Base-by-base conservation (phyloP, 2,797 vertebrate species). In the Neopelma chrysocephalum region DNA sequence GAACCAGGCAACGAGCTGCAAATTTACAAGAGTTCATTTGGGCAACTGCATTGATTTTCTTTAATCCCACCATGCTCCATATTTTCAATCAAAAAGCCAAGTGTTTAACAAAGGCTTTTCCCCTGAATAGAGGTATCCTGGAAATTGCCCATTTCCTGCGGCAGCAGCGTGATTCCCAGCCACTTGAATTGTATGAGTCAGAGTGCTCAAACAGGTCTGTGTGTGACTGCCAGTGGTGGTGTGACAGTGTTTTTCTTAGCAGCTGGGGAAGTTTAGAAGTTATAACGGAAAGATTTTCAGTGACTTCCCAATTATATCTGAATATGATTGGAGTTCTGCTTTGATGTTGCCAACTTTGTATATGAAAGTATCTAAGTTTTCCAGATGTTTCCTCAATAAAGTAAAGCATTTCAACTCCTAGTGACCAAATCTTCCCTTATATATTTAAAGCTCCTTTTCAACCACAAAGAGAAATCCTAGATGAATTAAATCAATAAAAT, bases 381-480 rank as follows among this genome's bases (percentile, higher is more conserved):
- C 91, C 95, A 96, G 96, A 96, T 96, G 93, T 96, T 97, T 95
- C 93, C 94, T 90, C 96, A 94, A 94, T 93, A 94, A 95, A 94
- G 62, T 66, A 93, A 93, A 82, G 42, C 36, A 64, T 76, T 91
- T 94, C 12, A 2, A 21, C 23, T 93, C 38, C 19, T 71, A 73
- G 22, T 90, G 82, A 87, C 82, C 81, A 87, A 81, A 76, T 83
- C 69, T 93, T 89, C 60, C 27, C 48, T 42, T 68, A 82, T 82
- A 88, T 71, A 73, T 90, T 94, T 61, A 87, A 87, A 90, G 11
- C 26, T 94, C 32, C 23, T 92, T 94, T 91, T 64, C 70, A 95
- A 80, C 48, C 73, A 92, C 70, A 93, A 86, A 71, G 48, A 60
- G 47, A 87, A 93, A 93, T 71, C 45, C 45, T 91, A 85, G 40